Conservation (phyloP, 2,797 vertebrate species). For the Novumbra hubbsi region DNA sequence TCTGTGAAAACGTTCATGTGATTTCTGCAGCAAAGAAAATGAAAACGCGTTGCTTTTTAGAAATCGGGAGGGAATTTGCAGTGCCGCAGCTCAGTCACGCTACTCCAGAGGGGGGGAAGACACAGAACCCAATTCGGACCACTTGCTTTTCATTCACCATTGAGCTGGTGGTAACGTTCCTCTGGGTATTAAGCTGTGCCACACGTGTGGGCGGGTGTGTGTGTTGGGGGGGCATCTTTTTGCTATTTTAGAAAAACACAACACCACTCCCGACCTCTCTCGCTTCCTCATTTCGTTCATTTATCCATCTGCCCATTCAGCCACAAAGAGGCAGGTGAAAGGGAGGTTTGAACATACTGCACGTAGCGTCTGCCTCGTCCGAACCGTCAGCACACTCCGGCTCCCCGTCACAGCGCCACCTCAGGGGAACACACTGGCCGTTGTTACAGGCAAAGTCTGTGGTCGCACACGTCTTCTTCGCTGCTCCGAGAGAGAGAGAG, state of each 20-base stretch:
- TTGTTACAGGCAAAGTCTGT: conserved; percentile 93
- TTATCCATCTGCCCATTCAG: neutral
- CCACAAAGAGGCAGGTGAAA: neutral
- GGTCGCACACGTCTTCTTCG: conserved; percentile 90
- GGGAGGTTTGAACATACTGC: conserved; percentile 82
- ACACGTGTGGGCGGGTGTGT: conserved; percentile 13
- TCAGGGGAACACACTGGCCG: conserved; percentile 88
- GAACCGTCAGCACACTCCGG: conserved; percentile 91
- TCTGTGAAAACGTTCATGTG: neutral
- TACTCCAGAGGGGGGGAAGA: neutral
- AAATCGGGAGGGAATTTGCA: neutral
- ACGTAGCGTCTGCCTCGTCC: conserved; percentile 87
- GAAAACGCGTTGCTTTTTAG: neutral
- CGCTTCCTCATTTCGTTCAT: neutral
- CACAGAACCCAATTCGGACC: too few species aligned
- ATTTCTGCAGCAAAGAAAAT: neutral
- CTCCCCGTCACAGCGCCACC: conserved; percentile 95
- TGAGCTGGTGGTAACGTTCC: conserved; percentile 10
- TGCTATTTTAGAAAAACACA: neutral
- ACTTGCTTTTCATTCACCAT: neutral
- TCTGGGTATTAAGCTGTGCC: conserved; percentile 6
- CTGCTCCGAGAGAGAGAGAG: conserved; percentile 67
- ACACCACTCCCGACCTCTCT: neutral
- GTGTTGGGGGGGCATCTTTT: neutral
- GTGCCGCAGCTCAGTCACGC: neutral